Percentiles rank a stretch among this genome's conserved stretches.
Conservation (phyloP, 2,797 vertebrate species). For the Gymnodraco acuticeps region DNA sequence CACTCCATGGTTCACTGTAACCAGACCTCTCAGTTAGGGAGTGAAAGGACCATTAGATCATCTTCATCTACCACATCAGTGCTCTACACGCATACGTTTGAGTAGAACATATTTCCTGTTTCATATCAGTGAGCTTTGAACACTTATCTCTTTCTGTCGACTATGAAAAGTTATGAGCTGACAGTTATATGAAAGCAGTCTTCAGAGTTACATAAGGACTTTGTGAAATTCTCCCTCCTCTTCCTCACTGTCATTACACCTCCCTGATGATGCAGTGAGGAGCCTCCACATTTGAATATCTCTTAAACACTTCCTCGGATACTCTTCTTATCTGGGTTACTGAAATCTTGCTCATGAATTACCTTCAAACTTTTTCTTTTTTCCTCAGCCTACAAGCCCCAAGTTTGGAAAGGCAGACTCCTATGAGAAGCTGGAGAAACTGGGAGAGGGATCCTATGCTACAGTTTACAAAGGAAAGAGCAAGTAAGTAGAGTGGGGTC, state of each 20-base stretch:
- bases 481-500: constrained; percentile 90
- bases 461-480: constrained; percentile 99
- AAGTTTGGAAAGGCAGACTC: constrained; percentile 99
- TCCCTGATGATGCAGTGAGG: constrained; percentile 25
- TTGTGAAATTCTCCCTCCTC: constrained; percentile 24
- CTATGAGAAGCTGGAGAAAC: constrained; percentile 97
- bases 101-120: constrained; percentile 8
- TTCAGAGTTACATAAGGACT: constrained; percentile 22
- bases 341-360: constrained; percentile 31
- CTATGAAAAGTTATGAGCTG: constrained; percentile 28
- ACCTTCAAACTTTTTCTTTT: constrained; percentile 27
- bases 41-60: not conserved
- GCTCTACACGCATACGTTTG: not conserved
- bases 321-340: constrained; percentile 32
- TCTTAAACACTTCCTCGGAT: constrained; percentile 14
- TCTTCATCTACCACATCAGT: not conserved
- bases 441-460: constrained; percentile 97
- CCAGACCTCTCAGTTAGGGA: not conserved
- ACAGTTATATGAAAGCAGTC: constrained; percentile 29
- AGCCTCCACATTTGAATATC: constrained; percentile 53
- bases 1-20: too few species aligned
- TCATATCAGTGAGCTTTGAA: not conserved
- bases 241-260: constrained; percentile 35
- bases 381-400: constrained; percentile 92
- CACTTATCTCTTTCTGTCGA: not conserved